phyloP scores from a whole-genome alignment of 1,140 invertebrate species.

The Nautilus pompilius region DNA sequence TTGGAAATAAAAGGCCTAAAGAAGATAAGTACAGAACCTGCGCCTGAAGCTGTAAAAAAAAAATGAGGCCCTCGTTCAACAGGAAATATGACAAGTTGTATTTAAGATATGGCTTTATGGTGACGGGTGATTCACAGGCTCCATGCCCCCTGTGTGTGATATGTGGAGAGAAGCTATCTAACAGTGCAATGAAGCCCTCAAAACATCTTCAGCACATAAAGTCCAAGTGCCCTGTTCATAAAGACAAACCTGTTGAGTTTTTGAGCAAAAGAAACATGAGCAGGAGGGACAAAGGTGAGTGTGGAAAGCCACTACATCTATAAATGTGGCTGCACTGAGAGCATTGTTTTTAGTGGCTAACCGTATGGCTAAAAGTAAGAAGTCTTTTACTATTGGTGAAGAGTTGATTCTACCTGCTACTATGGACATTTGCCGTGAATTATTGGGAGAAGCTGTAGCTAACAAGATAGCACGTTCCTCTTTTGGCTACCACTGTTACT shows the following conservation, averaged over 20 bases:
- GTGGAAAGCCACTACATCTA: not conserved
- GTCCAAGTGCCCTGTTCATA: not conserved
- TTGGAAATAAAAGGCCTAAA: too few species aligned
- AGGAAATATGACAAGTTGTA: too few species aligned
- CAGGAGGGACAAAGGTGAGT: not conserved
- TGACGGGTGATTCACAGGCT: too few species aligned
- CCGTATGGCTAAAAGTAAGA: not conserved
- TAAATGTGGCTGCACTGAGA: not conserved
- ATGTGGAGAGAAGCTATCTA: too few species aligned
- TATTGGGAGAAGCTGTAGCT: not conserved
- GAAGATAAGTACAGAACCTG: too few species aligned
- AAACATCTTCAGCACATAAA: not conserved
- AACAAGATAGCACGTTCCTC: not conserved
- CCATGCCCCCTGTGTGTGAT: too few species aligned
- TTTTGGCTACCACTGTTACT: not conserved
- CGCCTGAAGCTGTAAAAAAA: too few species aligned
- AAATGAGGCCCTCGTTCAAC: too few species aligned
- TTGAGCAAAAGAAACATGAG: not conserved
- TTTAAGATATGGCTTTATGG: too few species aligned
- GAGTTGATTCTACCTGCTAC: not conserved
- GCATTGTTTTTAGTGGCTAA: not conserved
- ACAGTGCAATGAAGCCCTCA: too few species aligned
- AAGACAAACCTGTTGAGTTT: not conserved
- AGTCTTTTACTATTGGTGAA: not conserved
- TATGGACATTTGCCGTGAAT: not conserved